These are phyloP conservation scores for Poeciliopsis retropinna DNA, from an alignment of 2,113 vertebrate species.

Conservation along the genomic window DNA sequence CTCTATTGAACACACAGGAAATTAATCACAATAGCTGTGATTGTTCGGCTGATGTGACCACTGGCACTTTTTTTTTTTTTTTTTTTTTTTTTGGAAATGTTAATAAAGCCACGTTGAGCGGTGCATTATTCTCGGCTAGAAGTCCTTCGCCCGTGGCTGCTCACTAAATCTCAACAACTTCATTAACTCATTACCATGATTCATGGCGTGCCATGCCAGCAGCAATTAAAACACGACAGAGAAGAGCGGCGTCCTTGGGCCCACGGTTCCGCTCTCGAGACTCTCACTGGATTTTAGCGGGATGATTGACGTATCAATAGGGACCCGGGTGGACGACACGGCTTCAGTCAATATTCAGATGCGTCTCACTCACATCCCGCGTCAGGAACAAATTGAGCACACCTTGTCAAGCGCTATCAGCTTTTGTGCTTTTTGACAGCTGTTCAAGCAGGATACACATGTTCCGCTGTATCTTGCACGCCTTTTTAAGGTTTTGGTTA, in stretches of 20 bases:
- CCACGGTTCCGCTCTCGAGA: slow-evolving; percentile 28
- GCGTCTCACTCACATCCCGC: slow-evolving; percentile 44
- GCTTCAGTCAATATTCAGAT: slow-evolving; percentile 70
- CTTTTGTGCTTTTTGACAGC: slow-evolving; percentile 28
- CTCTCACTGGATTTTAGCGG: slow-evolving; percentile 58
- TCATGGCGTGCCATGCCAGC: slow-evolving; percentile 53
- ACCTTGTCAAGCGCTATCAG: slow-evolving; percentile 42
- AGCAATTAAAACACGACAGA: slow-evolving; percentile 67
- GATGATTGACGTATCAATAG: slow-evolving; percentile 73
- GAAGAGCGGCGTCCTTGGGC: slow-evolving; percentile 55
- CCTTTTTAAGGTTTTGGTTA: background rate
- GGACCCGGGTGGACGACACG: slow-evolving; percentile 55
- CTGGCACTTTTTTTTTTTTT: slow-evolving; percentile 31
- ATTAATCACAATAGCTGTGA: slow-evolving; percentile 48
- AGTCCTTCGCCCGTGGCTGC: slow-evolving; percentile 58
- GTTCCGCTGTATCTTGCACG: slow-evolving; percentile 4
- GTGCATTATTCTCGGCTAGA: slow-evolving; percentile 48
- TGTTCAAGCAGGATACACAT: slow-evolving; percentile 12
- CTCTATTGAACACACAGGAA: background rate
- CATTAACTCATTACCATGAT: slow-evolving; percentile 71
- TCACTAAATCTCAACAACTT: slow-evolving; percentile 70
- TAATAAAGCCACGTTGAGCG: slow-evolving; percentile 63
- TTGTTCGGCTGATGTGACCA: slow-evolving; percentile 35
- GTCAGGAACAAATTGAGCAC: slow-evolving; percentile 24
- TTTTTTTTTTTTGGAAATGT: slow-evolving; percentile 30